Evolutionary conservation across 2,888 invertebrate species (phyloP).

Genomic region (Agapostemon virescens): DNA sequence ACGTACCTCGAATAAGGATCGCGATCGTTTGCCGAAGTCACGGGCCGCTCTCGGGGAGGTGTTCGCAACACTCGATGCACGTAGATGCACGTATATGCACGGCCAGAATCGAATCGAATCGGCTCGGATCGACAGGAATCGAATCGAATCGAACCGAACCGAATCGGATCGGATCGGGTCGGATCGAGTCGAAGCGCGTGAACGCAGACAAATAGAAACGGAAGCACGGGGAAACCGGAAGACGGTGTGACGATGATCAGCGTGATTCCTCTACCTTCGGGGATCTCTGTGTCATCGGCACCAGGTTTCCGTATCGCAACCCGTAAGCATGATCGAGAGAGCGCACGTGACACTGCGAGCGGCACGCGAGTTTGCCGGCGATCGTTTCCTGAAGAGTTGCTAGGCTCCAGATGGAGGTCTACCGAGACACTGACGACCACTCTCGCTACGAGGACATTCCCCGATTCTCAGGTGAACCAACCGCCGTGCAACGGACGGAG

Average conservation of each 20-base stretch:
- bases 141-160: not conserved
- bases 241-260: slow-evolving; percentile 15
- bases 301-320: slow-evolving; percentile 1
- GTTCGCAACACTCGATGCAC: slow-evolving; percentile 2
- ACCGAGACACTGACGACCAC: slow-evolving; percentile 67
- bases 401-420: slow-evolving; percentile 66
- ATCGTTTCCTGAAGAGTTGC: slow-evolving; percentile 41
- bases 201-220: not conserved
- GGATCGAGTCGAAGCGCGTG: not conserved
- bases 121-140: not conserved
- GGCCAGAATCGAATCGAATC: not conserved
- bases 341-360: slow-evolving; percentile 44
- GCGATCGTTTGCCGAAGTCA: not conserved
- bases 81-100: not conserved
- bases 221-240: not conserved
- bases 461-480: slow-evolving; percentile 61
- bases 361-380: slow-evolving; percentile 38
- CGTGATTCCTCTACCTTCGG: slow-evolving; percentile 34
- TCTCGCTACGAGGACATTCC: slow-evolving; percentile 66
- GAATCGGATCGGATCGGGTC: not conserved
- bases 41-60: not conserved
- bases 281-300: slow-evolving; percentile 26
- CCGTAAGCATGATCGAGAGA: slow-evolving; percentile 8
- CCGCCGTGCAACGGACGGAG: slow-evolving; percentile 27
- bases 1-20: not conserved